Evolutionary conservation across 2,888 invertebrate genomes (phyloP).

Genomic region (Melangyna quadrimaculata): DNA sequence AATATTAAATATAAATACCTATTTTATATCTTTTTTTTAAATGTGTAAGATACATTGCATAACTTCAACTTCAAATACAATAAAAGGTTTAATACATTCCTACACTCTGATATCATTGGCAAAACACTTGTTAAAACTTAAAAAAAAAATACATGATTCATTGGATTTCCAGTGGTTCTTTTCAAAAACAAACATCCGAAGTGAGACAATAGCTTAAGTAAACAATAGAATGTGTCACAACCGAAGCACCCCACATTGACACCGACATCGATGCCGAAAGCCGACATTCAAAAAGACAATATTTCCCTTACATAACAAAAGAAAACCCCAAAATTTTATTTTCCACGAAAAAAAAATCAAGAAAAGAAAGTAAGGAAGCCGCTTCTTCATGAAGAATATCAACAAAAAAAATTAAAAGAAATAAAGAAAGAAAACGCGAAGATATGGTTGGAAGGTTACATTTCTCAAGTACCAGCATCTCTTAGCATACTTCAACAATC

Average conservation of each 20-base stretch:
- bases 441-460: not conserved
- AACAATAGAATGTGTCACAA: constrained; percentile 57
- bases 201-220: constrained; percentile 49
- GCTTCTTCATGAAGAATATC: constrained; percentile 32
- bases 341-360: constrained; percentile 8
- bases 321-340: constrained; percentile 41
- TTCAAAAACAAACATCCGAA: constrained; percentile 59
- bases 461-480: constrained; percentile 26
- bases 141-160: constrained; percentile 44
- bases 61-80: not conserved
- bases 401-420: not conserved
- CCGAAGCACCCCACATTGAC: constrained; percentile 9
- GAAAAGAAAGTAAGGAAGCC: constrained; percentile 48
- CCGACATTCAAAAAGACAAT: constrained; percentile 36
- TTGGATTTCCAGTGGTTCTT: constrained; percentile 38
- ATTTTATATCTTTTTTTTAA: too few species aligned
- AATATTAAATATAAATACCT: too few species aligned
- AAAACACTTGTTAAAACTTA: constrained; percentile 58
- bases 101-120: not conserved
- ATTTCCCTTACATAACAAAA: constrained; percentile 44
- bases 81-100: not conserved
- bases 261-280: not conserved
- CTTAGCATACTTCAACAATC: constrained; percentile 27
- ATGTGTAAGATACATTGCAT: too few species aligned
- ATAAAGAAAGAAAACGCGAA: constrained; percentile 24